Percentiles rank a stretch among this genome's conserved stretches.
Conservation (phyloP, 2,888 invertebrate species). For the Andrena camellia region DNA sequence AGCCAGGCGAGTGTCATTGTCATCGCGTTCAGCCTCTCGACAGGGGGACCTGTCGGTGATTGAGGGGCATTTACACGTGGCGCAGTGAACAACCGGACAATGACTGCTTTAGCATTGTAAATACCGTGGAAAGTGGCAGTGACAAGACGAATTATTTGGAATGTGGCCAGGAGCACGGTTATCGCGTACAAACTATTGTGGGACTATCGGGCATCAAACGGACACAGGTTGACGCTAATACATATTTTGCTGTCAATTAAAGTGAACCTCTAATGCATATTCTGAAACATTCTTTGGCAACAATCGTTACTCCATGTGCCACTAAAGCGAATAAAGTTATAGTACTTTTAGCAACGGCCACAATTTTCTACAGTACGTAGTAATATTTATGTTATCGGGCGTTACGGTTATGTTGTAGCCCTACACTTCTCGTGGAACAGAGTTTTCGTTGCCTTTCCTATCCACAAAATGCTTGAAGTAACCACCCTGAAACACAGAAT, state of each 20-base stretch:
- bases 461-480: neutral
- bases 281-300: neutral
- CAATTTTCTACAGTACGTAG: no score
- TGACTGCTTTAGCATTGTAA: constrained; percentile 46
- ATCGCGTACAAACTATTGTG: constrained; percentile 30
- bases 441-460: neutral
- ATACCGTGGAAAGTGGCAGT: constrained; percentile 15
- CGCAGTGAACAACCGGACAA: constrained; percentile 29
- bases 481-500: neutral
- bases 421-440: neutral
- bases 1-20: neutral
- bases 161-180: constrained; percentile 49
- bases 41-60: constrained; percentile 26
- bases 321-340: no score
- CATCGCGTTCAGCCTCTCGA: neutral
- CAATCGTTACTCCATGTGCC: no score
- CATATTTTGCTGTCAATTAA: neutral
- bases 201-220: constrained; percentile 9
- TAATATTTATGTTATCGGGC: no score
- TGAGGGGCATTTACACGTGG: constrained; percentile 11
- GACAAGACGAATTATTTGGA: constrained; percentile 52
- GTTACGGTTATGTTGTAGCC: no score
- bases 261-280: neutral
- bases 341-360: no score
- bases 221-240: constrained; percentile 11